Evolutionary conservation across 2,113 vertebrate genomes (phyloP), one percentile per base, ranked within the genome.

Genomic region (Cardinalis cardinalis): DNA sequence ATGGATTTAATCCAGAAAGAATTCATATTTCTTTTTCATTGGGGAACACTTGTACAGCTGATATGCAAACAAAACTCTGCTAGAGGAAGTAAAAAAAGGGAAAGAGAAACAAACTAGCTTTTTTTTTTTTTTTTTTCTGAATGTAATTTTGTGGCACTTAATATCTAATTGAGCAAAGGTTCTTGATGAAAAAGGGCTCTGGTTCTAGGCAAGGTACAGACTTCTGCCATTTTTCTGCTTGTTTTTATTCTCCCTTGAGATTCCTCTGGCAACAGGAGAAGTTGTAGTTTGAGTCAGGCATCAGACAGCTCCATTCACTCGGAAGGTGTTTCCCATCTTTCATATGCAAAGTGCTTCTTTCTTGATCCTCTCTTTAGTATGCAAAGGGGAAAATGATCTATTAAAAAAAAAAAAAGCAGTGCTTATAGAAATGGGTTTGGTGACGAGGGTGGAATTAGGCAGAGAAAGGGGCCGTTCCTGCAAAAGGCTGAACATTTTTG

Each of bases 281-380:
- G 77, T 25, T 92, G 87, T 58, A 71, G 38, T 63, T 81, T 55
- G 77, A 74, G 43, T 88, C 46, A 18, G 38, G 59, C 84, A 53
- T 43, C 72, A 87, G 71, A 63, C 66, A 88, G 65, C 80, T 88
- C 81, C 76, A 40, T 90, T 92, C 69, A 65, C 36, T 59, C 5
- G 0, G 81, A 73, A 87, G 84, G 91, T 74, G 87, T 71, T 93
- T 90, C 92, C 84, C 77, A 31, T 12, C 65, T 66, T 90, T 90
- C 87, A 63, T 55, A 89, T 89, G 93, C 87, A 87, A 92, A 95
- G 60, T 74, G 77, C 65, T 78, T 59, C 86, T 65, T 79, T 85
- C 87, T 82, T 29, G 49, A 83, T 73, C 84, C 87, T 80, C 77
- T 88, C 44, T 46, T 90, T 72, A 58, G 76, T n/a, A 83, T 65